phyloP scores from a whole-genome alignment of 2,888 invertebrate genomes.

The Xanthia togata region DNA sequence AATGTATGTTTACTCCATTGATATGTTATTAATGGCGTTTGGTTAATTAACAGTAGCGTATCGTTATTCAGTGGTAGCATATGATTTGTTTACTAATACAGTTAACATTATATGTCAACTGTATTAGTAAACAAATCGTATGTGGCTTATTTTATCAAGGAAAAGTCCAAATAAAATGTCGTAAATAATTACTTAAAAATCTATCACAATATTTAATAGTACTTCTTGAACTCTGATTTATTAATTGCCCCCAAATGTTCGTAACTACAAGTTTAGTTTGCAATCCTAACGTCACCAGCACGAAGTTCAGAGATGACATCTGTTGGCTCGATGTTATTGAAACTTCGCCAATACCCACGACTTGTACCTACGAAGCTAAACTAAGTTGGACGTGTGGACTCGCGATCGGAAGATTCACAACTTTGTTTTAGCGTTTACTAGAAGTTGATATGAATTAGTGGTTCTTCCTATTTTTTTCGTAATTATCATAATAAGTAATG shows the following conservation, averaged over 20 bases:
- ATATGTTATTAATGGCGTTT: not conserved
- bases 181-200: not conserved
- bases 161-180: not conserved
- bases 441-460: conserved; percentile 12
- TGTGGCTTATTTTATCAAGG: not conserved
- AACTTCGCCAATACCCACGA: conserved; percentile 53
- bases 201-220: conserved; percentile 5
- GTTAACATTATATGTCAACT: too few species aligned
- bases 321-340: conserved; percentile 52
- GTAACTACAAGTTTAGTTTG: conserved; percentile 35
- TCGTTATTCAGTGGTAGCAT: not conserved
- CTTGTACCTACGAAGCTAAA: conserved; percentile 25
- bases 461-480: not conserved
- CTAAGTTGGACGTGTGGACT: conserved; percentile 21
- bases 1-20: not conserved
- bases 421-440: conserved; percentile 6
- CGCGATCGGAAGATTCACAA: conserved; percentile 16
- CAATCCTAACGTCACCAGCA: conserved; percentile 51
- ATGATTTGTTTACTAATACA: too few species aligned
- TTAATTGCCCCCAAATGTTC: conserved; percentile 42
- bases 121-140: not conserved
- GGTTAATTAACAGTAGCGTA: not conserved
- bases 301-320: conserved; percentile 55
- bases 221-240: conserved; percentile 3
- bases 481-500: not conserved